Evolutionary conservation across 2,113 vertebrate species (phyloP).

Genomic region (Sclerurus mexicanus): DNA sequence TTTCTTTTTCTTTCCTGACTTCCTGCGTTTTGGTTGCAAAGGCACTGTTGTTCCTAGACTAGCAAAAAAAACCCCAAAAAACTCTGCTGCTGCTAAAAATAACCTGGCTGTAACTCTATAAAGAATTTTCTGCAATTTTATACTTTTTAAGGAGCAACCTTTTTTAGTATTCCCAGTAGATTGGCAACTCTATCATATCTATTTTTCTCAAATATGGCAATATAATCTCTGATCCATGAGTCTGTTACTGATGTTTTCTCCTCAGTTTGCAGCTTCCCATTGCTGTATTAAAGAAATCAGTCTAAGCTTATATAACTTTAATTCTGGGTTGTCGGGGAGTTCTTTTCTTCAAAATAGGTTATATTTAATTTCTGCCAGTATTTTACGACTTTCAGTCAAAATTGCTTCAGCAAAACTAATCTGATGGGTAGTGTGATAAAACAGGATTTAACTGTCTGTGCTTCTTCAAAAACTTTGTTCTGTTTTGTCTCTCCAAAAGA

Average conservation of each 20-base stretch:
- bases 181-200: background rate
- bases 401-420: background rate
- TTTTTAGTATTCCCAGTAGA: background rate
- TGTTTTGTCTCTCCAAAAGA: background rate
- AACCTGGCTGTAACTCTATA: background rate
- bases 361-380: background rate
- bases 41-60: background rate
- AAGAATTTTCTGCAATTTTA: background rate
- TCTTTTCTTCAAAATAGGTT: background rate
- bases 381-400: background rate
- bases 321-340: background rate
- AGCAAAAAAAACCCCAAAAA: background rate
- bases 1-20: background rate
- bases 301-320: background rate
- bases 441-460: background rate
- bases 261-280: background rate
- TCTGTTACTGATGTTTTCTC: background rate
- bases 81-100: background rate
- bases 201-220: background rate
- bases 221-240: background rate
- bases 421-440: background rate
- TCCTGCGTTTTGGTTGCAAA: background rate
- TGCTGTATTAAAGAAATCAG: background rate
- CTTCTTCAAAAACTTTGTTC: background rate
- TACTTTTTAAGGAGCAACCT: background rate